Base-by-base conservation (phyloP, 2,888 invertebrate genomes). In the Hypercompe scribonia region DNA sequence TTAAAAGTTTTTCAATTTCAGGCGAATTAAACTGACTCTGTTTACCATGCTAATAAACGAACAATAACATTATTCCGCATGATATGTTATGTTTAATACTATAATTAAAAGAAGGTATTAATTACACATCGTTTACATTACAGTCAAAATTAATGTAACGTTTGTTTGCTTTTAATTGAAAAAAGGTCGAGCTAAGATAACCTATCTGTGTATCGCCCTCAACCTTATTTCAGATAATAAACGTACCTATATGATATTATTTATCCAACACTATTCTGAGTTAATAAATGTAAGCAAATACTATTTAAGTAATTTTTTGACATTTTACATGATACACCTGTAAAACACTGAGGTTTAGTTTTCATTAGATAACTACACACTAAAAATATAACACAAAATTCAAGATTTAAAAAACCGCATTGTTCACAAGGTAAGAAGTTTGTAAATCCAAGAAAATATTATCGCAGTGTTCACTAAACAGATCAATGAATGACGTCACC, bases 401-500 rank as follows among this genome's bases (percentile, higher is more conserved):
- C 31, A 61, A 61, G 3, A 28, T 31, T 31, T 61, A 18, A 18
- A 28, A 7, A 61, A 61, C 61, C 31, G 18, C 7, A 31, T 61
- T 61, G 31, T 61, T 8, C 58, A 15, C 28, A 18, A 31, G 67
- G 10, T 36, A 68, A 10, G 21, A 13, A 31, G 21, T n/a, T 11
- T n/a, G 24, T 31, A 21, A 39, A 50, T 33, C 64, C n/a, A 31
- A 66, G 61, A 34, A 72, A 74, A 58, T 76, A 77, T 68, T 11
- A 11, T 66, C 42, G 28, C 24, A 65, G 24, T 24, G 10, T 66
- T 72, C 78, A 73, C 74, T 75, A 76, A 72, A 76, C 80, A 75
- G 77, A 83, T 84, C 84, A 80, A 83, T 83, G 77, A 70, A 73
- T 80, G 83, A 84, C 81, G 85, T 83, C 81, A 84, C 64, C 74